Conservation (phyloP, 2,797 vertebrate genomes). For the Peromyscus melanophrys region DNA sequence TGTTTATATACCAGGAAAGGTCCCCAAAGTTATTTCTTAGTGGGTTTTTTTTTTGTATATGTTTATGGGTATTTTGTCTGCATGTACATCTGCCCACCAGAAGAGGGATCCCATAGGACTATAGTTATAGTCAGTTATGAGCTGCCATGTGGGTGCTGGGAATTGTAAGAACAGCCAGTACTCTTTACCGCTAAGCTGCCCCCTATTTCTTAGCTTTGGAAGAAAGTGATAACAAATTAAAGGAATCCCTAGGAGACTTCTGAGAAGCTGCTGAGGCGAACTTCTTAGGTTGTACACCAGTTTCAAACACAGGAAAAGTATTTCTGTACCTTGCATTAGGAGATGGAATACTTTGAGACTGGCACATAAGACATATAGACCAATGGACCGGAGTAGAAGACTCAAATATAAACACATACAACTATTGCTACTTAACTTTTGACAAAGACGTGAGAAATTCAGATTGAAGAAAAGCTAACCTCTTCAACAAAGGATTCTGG, state of each 20-base stretch:
- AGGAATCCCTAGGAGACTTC: conserved; percentile 18
- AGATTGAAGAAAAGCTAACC: neutral
- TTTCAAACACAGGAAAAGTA: neutral
- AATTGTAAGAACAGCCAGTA: neutral
- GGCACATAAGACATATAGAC: neutral
- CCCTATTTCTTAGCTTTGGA: neutral
- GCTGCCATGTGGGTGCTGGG: neutral
- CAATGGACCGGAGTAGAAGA: neutral
- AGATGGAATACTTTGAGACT: neutral
- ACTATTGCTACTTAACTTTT: neutral
- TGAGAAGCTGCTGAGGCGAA: neutral
- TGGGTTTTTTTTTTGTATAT: neutral
- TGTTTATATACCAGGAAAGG: conserved; percentile 29
- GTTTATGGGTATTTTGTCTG: neutral
- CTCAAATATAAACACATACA: neutral
- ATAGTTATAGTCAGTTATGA: neutral
- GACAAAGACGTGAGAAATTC: neutral
- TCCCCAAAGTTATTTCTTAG: neutral
- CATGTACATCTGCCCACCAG: neutral
- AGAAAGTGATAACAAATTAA: neutral
- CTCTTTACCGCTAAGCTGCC: neutral
- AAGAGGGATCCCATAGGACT: neutral
- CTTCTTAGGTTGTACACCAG: neutral
- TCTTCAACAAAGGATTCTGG: neutral
- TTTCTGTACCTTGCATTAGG: neutral